These are phyloP conservation scores for Barypeithes pellucidus DNA, from an alignment of 2,888 invertebrate genomes.

Conservation along the genomic window DNA sequence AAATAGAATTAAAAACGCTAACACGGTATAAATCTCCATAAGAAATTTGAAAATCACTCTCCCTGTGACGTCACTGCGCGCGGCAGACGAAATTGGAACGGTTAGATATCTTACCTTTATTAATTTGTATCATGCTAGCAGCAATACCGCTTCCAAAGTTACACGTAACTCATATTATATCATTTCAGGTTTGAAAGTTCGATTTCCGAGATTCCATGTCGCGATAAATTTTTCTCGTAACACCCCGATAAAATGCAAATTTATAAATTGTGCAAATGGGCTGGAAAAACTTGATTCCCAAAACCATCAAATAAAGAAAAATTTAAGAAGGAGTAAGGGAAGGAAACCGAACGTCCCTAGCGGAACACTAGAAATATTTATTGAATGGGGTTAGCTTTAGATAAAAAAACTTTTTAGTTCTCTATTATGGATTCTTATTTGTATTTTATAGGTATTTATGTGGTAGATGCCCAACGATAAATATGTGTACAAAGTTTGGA, in stretches of 20 bases:
- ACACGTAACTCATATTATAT: constrained; percentile 6
- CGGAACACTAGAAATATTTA: constrained; percentile 43
- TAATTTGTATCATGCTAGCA: no score
- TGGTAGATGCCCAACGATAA: not conserved
- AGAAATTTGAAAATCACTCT: no score
- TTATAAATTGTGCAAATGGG: constrained; percentile 50
- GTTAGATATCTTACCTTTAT: no score
- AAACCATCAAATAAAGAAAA: constrained; percentile 51
- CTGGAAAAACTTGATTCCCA: constrained; percentile 48
- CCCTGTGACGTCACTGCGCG: no score
- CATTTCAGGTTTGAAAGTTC: constrained; percentile 14
- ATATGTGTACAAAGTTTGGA: no score
- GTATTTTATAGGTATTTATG: not conserved
- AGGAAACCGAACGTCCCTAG: constrained; percentile 36
- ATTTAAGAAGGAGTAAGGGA: constrained; percentile 43
- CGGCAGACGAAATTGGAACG: no score
- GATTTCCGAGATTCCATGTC: constrained; percentile 19
- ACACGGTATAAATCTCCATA: no score
- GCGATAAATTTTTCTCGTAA: constrained; percentile 17
- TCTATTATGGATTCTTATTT: not conserved
- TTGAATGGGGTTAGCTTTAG: constrained; percentile 16
- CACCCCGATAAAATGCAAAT: constrained; percentile 48
- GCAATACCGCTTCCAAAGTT: no score
- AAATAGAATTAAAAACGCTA: no score
- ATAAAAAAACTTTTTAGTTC: not conserved